A percentile compares a stretch with the other conserved stretches of the same genome.
Evolutionary conservation across 37 sponge, comb jelly and placozoan species (phyloP).

Genomic region (Petrosia ficiformis): DNA sequence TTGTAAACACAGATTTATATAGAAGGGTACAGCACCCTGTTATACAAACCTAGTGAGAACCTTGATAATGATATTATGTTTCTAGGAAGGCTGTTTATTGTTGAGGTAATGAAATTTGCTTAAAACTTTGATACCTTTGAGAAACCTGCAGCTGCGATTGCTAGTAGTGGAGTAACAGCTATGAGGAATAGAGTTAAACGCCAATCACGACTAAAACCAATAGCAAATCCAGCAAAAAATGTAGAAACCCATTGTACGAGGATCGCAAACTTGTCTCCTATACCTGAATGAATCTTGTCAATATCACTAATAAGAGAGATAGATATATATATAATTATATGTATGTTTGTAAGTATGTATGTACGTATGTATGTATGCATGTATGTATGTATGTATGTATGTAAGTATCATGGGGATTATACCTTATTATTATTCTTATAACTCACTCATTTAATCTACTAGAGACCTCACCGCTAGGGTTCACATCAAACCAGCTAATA

Average conservation of each 20-base stretch:
- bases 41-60: too few relatives aligned
- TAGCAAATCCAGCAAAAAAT: constrained; percentile 43
- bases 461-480: constrained; percentile 63
- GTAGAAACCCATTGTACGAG: constrained; percentile 37
- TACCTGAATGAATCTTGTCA: constrained; percentile 53
- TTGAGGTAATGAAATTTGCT: background rate
- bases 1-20: too few relatives aligned
- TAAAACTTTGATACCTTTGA: background rate
- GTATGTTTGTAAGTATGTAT: too few relatives aligned
- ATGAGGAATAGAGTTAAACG: constrained; percentile 53
- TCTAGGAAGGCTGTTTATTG: too few relatives aligned
- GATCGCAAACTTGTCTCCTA: constrained; percentile 53
- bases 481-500: constrained; percentile 87
- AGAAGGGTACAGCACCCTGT: too few relatives aligned
- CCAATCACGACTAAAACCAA: constrained; percentile 57
- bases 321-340: background rate
- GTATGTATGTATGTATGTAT: too few relatives aligned
- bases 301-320: constrained; percentile 27
- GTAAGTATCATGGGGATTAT: too few relatives aligned
- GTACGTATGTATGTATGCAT: too few relatives aligned
- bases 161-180: constrained; percentile 28
- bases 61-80: too few relatives aligned
- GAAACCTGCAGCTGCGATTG: constrained; percentile 5
- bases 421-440: background rate
- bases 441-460: constrained; percentile 67